Evolutionary conservation across 2,888 invertebrate species (phyloP).

Genomic region (Phengaris alcon): DNA sequence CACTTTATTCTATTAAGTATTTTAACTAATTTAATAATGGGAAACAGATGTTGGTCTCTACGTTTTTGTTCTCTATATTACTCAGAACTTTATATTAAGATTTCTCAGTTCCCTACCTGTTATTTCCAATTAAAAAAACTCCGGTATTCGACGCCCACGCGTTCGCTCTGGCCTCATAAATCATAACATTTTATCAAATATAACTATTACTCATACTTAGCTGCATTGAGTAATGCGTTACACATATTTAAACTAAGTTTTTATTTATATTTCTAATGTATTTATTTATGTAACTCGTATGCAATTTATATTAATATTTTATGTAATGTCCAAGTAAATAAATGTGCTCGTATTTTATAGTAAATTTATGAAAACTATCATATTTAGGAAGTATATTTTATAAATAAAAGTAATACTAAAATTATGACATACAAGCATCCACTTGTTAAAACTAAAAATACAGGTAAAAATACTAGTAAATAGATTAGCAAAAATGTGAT

Average conservation of each 20-base stretch:
- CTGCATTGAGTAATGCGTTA: background rate
- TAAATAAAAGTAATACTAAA: background rate
- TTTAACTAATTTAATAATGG: too few relatives aligned
- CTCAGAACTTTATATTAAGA: background rate
- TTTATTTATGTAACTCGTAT: background rate
- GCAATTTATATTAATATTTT: background rate
- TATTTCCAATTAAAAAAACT: background rate
- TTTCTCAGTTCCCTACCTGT: background rate
- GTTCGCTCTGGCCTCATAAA: background rate
- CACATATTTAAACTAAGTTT: background rate
- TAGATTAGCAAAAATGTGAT: constrained; percentile 77
- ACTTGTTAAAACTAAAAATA: background rate
- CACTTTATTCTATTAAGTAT: too few relatives aligned
- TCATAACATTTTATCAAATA: background rate
- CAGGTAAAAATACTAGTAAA: constrained; percentile 14
- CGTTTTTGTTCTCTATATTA: too few relatives aligned
- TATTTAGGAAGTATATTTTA: background rate
- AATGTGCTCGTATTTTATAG: background rate
- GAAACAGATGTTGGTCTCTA: too few relatives aligned
- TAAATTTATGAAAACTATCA: background rate
- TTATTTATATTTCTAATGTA: background rate
- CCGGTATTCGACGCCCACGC: constrained; percentile 2
- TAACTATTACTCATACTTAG: background rate
- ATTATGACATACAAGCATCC: constrained; percentile 5
- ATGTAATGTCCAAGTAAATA: background rate